Evolutionary conservation across 2,888 invertebrate genomes (phyloP).

Genomic region (Neoitamus cyanurus): DNA sequence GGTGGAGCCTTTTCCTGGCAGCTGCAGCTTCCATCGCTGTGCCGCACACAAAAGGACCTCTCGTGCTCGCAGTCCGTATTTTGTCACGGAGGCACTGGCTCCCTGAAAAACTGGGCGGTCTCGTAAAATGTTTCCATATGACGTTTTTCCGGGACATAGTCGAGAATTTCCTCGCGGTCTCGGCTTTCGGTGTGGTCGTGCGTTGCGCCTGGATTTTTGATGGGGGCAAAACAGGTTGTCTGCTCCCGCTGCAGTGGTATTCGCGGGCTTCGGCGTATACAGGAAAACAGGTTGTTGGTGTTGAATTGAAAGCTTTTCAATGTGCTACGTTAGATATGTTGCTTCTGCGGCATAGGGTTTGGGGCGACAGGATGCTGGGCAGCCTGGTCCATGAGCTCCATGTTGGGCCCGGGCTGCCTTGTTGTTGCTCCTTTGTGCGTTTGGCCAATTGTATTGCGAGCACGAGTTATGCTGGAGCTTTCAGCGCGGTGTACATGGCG

Average conservation of each 20-base stretch:
- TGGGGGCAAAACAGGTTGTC: conserved; percentile 35
- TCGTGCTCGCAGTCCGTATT: background rate
- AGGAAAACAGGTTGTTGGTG: conserved; percentile 57
- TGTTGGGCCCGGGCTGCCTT: background rate
- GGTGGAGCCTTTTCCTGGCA: conserved; percentile 50
- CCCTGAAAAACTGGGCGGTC: conserved; percentile 48
- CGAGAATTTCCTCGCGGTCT: background rate
- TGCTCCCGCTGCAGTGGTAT: conserved; percentile 2
- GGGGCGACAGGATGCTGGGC: background rate
- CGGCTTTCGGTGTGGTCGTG: background rate
- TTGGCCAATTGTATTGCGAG: conserved; percentile 11
- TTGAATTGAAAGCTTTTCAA: conserved; percentile 56
- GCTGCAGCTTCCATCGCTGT: background rate
- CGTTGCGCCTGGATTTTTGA: background rate
- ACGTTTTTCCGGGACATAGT: conserved; percentile 40
- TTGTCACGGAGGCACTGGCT: conserved; percentile 40
- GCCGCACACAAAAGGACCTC: background rate
- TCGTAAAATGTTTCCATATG: conserved; percentile 51
- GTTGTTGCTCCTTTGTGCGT: background rate
- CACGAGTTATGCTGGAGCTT: background rate
- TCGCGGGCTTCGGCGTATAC: conserved; percentile 52
- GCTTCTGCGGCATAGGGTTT: conserved; percentile 11
- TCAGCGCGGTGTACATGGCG: background rate
- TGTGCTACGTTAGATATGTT: conserved; percentile 47
- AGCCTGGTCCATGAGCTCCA: background rate